Conservation (phyloP, 1,140 invertebrate genomes). For the Bombus difficillimus region DNA sequence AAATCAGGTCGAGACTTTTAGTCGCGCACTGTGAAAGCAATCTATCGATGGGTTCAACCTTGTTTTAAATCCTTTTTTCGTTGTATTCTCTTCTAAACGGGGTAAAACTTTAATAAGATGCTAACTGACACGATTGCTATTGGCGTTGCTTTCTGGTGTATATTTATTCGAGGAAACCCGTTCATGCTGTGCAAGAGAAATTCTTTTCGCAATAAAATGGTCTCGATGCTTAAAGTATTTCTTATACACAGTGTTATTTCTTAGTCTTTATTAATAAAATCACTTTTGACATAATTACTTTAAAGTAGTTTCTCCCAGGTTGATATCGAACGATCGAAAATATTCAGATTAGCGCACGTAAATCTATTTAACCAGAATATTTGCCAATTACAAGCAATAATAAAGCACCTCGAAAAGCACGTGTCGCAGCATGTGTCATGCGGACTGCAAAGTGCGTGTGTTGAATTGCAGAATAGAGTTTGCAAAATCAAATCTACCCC, state of each 20-base stretch:
- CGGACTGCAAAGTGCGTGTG: too few species aligned
- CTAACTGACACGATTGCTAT: constrained; percentile 19
- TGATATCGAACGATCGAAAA: too few species aligned
- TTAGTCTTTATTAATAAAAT: too few species aligned
- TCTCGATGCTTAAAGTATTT: not conserved
- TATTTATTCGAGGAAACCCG: constrained; percentile 26
- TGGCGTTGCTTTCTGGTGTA: constrained; percentile 11
- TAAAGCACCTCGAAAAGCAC: not conserved
- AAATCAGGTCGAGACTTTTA: constrained; percentile 47
- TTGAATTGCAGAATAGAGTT: not conserved
- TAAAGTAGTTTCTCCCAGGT: too few species aligned
- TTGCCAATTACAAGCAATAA: not conserved
- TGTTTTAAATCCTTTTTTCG: constrained; percentile 10
- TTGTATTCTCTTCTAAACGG: not conserved
- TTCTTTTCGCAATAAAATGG: not conserved
- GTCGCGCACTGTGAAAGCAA: constrained; percentile 27
- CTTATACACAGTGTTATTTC: too few species aligned
- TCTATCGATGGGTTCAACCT: not conserved
- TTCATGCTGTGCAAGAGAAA: not conserved
- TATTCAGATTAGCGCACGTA: not conserved
- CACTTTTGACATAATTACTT: too few species aligned
- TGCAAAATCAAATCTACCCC: not conserved
- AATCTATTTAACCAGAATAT: not conserved
- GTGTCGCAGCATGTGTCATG: not conserved
- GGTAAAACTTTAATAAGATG: constrained; percentile 33